phyloP scores from a whole-genome alignment of 2,797 vertebrate genomes.

The Lepus townsendii region DNA sequence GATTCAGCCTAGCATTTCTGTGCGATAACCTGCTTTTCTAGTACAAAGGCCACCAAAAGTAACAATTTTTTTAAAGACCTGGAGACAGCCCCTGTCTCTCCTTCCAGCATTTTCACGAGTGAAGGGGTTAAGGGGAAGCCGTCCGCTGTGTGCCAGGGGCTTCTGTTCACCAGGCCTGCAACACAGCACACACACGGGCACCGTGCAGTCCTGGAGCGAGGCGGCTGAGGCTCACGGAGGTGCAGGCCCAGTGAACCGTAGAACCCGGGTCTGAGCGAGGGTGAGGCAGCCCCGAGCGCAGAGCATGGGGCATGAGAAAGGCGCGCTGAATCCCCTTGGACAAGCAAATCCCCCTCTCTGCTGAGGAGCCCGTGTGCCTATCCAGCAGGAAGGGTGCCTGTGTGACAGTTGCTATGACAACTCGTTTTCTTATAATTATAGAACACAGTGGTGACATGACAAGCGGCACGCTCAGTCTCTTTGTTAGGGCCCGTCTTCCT shows the following conservation, averaged over 20 bases:
- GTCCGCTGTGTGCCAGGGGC: too few species aligned
- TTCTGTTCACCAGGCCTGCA: neutral
- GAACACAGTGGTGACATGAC: conserved; percentile 77
- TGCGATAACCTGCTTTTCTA: conserved; percentile 1
- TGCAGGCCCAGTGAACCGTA: neutral
- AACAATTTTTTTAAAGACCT: neutral
- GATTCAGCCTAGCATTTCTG: neutral
- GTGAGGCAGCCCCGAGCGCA: neutral
- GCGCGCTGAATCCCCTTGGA: neutral
- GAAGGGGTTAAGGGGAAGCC: neutral
- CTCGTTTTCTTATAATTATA: conserved; percentile 74
- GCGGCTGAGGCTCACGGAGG: neutral
- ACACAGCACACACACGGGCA: too few species aligned
- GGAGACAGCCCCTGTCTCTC: neutral
- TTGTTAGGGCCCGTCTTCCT: conserved; percentile 76
- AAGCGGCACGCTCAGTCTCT: conserved; percentile 70
- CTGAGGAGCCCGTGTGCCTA: conserved; percentile 72
- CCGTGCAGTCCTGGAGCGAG: too few species aligned
- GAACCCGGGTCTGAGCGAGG: neutral
- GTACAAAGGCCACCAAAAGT: neutral
- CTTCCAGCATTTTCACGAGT: neutral
- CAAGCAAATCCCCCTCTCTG: neutral
- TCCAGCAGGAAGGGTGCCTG: conserved; percentile 58
- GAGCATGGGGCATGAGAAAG: neutral
- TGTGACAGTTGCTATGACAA: conserved; percentile 82